Evolutionary conservation across 1,140 invertebrate genomes (phyloP).

Genomic region (Leptestheria dahalacensis): DNA sequence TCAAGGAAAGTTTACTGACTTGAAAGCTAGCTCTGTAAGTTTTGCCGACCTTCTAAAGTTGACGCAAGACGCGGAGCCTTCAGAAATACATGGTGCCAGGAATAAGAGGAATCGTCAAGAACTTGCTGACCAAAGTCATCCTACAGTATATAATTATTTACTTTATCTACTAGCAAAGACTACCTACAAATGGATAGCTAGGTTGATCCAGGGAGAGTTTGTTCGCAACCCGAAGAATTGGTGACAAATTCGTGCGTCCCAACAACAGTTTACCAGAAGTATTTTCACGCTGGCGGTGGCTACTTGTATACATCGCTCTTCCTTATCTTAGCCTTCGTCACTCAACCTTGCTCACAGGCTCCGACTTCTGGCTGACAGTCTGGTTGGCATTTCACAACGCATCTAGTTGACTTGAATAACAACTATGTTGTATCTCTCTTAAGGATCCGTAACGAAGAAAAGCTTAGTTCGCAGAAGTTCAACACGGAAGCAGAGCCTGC

Average conservation of each 20-base stretch:
- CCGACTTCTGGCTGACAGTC: constrained; percentile 63
- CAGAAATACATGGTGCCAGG: not conserved
- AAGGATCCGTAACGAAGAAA: no score
- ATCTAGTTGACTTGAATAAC: no score
- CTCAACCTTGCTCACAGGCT: constrained; percentile 49
- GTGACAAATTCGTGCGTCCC: constrained; percentile 33
- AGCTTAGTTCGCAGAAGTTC: no score
- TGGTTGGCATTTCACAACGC: constrained; percentile 39
- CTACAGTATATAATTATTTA: no score
- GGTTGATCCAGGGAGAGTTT: not conserved
- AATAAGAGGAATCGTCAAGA: not conserved
- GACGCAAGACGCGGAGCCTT: constrained; percentile 23
- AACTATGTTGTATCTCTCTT: no score
- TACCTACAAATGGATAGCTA: no score
- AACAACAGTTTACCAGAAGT: constrained; percentile 43
- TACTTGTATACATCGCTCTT: constrained; percentile 36
- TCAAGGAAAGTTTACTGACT: constrained; percentile 28
- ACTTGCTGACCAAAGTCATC: no score
- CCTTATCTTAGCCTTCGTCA: constrained; percentile 41
- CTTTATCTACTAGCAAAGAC: no score
- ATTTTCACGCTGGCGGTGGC: constrained; percentile 49
- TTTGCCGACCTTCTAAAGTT: constrained; percentile 27
- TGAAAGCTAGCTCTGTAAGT: constrained; percentile 29
- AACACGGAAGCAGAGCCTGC: no score
- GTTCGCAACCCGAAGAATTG: not conserved